These are phyloP conservation scores for Ginglymostoma cirratum DNA, from an alignment of 2,113 vertebrate species.

Conservation along the genomic window DNA sequence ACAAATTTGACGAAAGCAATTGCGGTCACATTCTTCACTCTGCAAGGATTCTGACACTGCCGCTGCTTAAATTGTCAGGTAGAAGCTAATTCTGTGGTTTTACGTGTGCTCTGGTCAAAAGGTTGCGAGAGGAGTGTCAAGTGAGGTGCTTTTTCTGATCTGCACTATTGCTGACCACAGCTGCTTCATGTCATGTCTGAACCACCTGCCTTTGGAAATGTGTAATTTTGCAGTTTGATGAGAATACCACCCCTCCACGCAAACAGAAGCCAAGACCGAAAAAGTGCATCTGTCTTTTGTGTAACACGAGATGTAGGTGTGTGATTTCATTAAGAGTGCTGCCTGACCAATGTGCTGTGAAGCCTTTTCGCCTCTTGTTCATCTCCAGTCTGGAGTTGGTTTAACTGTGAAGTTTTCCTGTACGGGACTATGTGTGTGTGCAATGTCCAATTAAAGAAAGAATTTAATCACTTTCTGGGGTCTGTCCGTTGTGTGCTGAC, in stretches of 20 bases:
- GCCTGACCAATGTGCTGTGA: background rate
- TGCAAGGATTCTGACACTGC: background rate
- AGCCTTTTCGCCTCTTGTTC: background rate
- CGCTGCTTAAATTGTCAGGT: background rate
- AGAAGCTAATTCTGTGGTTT: background rate
- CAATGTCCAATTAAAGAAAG: background rate
- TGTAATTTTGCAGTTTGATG: background rate
- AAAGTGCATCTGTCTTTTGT: background rate
- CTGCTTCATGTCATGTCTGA: background rate
- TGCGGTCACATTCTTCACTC: background rate
- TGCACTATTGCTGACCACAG: background rate
- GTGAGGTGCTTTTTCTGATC: background rate
- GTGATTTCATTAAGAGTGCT: background rate
- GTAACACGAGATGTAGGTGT: background rate
- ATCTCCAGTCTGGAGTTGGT: background rate
- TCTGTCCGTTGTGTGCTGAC: background rate
- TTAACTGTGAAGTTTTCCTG: constrained; percentile 1
- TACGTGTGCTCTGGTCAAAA: background rate
- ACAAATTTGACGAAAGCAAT: too few species aligned
- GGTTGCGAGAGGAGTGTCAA: background rate
- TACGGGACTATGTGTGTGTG: background rate
- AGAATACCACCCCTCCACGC: background rate
- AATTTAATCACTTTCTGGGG: background rate
- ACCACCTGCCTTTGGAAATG: background rate
- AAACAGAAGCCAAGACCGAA: background rate